Percentiles rank a stretch among this genome's conserved stretches.
Evolutionary conservation across 1,140 invertebrate genomes (phyloP).

Genomic region (Danaus plexippus): DNA sequence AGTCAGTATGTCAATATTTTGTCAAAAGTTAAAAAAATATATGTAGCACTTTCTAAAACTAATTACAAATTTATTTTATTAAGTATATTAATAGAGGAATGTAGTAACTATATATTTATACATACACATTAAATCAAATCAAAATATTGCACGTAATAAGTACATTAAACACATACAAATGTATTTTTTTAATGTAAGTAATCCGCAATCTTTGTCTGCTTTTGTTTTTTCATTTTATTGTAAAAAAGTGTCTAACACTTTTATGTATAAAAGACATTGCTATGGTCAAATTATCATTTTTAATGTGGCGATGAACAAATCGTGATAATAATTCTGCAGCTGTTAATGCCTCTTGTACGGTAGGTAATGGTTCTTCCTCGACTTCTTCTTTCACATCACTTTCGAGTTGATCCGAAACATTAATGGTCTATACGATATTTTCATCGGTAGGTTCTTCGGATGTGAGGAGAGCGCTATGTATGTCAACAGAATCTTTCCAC

Average conservation of each 20-base stretch:
- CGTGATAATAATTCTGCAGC: constrained; percentile 26
- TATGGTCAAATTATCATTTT: constrained; percentile 30
- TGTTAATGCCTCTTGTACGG: constrained; percentile 30
- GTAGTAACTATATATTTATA: too few relatives aligned
- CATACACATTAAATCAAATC: too few relatives aligned
- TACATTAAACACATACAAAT: too few relatives aligned
- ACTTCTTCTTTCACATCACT: constrained; percentile 22
- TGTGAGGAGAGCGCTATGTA: constrained; percentile 31
- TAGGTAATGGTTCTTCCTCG: constrained; percentile 38
- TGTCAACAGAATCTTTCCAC: constrained; percentile 31
- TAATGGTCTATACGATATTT: constrained; percentile 2
- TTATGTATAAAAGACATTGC: constrained; percentile 21
- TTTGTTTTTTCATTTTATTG: constrained; percentile 12
- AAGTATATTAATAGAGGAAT: too few relatives aligned
- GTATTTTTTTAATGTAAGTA: too few relatives aligned
- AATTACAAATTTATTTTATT: too few relatives aligned
- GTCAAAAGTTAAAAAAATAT: too few relatives aligned
- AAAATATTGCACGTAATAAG: too few relatives aligned
- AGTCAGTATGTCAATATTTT: too few relatives aligned
- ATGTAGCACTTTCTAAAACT: too few relatives aligned
- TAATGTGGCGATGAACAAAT: constrained; percentile 33
- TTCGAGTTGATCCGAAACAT: too few relatives aligned
- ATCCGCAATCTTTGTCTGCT: constrained; percentile 14
- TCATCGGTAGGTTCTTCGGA: constrained; percentile 27
- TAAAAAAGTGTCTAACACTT: constrained; percentile 1